A percentile compares a stretch with the other conserved stretches of the same genome.
phyloP scores from a whole-genome alignment of 2,888 invertebrate genomes.

The Sicus ferrugineus region DNA sequence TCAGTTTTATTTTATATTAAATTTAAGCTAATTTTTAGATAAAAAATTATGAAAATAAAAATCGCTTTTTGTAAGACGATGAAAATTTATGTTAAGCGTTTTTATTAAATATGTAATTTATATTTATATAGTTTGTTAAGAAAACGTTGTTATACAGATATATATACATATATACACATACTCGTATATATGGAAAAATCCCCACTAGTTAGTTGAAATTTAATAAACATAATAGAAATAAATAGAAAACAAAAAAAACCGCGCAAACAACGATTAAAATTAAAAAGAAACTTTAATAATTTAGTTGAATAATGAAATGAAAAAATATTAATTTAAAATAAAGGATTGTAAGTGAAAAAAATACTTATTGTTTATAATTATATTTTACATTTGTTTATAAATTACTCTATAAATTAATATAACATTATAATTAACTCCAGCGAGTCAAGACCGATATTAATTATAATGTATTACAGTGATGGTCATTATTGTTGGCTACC shows the following conservation, averaged over 20 bases:
- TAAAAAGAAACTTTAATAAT: constrained; percentile 11
- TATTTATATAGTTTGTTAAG: constrained; percentile 7
- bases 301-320: not conserved
- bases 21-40: constrained; percentile 10
- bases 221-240: constrained; percentile 19
- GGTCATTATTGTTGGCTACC: too few relatives aligned
- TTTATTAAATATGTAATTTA: too few relatives aligned
- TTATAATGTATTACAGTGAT: too few relatives aligned
- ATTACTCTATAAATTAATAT: too few relatives aligned
- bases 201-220: constrained; percentile 29
- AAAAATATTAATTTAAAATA: not conserved
- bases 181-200: not conserved
- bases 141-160: constrained; percentile 25
- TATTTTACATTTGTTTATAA: too few relatives aligned
- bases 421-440: too few relatives aligned
- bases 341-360: not conserved
- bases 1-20: constrained; percentile 9
- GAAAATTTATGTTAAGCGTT: too few relatives aligned
- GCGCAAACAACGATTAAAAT: constrained; percentile 31
- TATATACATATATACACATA: not conserved
- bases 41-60: constrained; percentile 21
- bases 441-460: too few relatives aligned
- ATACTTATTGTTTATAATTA: not conserved
- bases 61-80: too few relatives aligned
- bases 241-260: constrained; percentile 13